These are phyloP conservation scores for Pandemis cinnamomeana DNA, from an alignment of 2,888 invertebrate species.

Conservation along the genomic window DNA sequence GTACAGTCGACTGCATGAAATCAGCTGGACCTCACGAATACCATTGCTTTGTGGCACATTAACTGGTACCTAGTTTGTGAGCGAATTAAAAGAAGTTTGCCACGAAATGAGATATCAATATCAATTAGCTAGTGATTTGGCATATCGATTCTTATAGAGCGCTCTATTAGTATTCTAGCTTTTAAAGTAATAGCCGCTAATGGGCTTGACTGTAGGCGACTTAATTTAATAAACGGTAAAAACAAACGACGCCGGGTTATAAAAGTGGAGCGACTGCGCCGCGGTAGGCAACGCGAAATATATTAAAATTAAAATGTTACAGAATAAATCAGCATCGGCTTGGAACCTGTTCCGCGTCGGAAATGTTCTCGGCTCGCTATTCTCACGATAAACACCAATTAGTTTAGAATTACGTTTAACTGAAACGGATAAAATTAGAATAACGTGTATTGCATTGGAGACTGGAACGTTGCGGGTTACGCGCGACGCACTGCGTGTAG, in stretches of 20 bases:
- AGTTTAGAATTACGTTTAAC: constrained; percentile 32
- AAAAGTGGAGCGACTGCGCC: constrained; percentile 16
- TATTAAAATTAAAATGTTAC: constrained; percentile 29
- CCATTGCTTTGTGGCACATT: background rate
- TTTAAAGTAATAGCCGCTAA: constrained; percentile 14
- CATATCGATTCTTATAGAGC: background rate
- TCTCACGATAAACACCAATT: constrained; percentile 41
- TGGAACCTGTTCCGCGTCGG: constrained; percentile 8
- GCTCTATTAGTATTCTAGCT: background rate
- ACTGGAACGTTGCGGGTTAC: background rate
- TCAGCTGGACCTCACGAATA: background rate
- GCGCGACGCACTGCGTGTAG: background rate
- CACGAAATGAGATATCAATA: background rate
- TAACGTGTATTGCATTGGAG: constrained; percentile 20
- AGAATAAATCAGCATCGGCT: constrained; percentile 15
- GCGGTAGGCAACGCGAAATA: constrained; percentile 31
- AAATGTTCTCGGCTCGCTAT: constrained; percentile 18
- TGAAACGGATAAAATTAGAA: constrained; percentile 8
- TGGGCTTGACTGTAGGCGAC: constrained; percentile 19
- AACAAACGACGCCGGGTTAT: constrained; percentile 20
- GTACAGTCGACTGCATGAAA: constrained; percentile 13
- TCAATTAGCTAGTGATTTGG: background rate
- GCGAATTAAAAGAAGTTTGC: background rate
- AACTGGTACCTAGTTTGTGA: background rate
- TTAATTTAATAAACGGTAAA: constrained; percentile 33